phyloP scores from a whole-genome alignment of 2,888 invertebrate species.

The Lycia hirtaria region DNA sequence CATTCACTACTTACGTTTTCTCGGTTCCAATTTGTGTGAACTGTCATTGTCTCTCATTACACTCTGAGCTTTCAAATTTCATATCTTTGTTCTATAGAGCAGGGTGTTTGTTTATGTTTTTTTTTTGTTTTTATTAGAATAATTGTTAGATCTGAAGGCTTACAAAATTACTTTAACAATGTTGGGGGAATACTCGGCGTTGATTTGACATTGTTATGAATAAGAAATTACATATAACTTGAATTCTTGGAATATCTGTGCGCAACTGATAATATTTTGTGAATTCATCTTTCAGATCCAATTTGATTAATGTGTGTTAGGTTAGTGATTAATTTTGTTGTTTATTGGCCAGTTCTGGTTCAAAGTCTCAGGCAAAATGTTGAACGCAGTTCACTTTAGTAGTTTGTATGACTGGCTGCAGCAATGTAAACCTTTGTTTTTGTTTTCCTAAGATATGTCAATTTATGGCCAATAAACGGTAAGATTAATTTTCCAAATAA shows the following conservation, averaged over 20 bases:
- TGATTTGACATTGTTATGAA: slow-evolving; percentile 30
- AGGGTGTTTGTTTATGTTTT: slow-evolving; percentile 50
- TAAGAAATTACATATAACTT: slow-evolving; percentile 35
- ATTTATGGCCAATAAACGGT: slow-evolving; percentile 59
- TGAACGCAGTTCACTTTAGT: slow-evolving; percentile 5
- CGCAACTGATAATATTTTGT: slow-evolving; percentile 61
- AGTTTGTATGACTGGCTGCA: neutral
- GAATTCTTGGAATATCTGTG: slow-evolving; percentile 40
- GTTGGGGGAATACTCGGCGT: slow-evolving; percentile 15
- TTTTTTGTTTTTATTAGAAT: slow-evolving; percentile 59
- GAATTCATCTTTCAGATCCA: slow-evolving; percentile 78
- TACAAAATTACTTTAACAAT: slow-evolving; percentile 59
- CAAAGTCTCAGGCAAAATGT: slow-evolving; percentile 29
- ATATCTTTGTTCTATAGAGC: slow-evolving; percentile 42
- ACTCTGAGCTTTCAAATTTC: slow-evolving; percentile 54
- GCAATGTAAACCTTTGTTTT: slow-evolving; percentile 6
- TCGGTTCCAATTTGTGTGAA: slow-evolving; percentile 40
- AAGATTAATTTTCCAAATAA: slow-evolving; percentile 54
- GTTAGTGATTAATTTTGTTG: slow-evolving; percentile 53
- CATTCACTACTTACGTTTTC: slow-evolving; percentile 35
- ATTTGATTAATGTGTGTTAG: slow-evolving; percentile 73
- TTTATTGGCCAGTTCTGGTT: slow-evolving; percentile 54
- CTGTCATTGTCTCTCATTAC: slow-evolving; percentile 41
- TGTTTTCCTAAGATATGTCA: slow-evolving; percentile 2
- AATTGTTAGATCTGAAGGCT: slow-evolving; percentile 75